These are phyloP conservation scores for Ichneumoninae sp. DNA, from an alignment of 2,888 invertebrate species.

Conservation along the genomic window DNA sequence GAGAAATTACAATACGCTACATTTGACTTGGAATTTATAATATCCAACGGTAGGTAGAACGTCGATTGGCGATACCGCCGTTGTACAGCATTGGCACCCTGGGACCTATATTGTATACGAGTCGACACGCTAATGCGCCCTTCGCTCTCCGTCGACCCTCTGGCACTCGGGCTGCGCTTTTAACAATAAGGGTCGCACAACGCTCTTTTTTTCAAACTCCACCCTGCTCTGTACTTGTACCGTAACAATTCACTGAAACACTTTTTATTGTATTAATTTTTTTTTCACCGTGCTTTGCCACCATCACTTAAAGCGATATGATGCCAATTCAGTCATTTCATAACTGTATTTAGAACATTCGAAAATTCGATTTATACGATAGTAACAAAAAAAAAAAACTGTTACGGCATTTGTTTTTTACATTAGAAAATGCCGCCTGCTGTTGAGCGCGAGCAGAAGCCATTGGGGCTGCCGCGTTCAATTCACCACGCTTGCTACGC, in stretches of 20 bases:
- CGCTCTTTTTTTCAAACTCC: slow-evolving; percentile 54
- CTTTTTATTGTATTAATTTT: slow-evolving; percentile 46
- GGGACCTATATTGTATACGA: slow-evolving; percentile 80
- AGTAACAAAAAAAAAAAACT: not conserved
- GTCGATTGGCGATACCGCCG: slow-evolving; percentile 73
- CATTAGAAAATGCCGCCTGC: too few relatives aligned
- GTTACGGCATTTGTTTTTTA: not conserved
- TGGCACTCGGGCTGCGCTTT: slow-evolving; percentile 63
- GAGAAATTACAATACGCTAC: slow-evolving; percentile 83
- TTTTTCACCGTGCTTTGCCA: slow-evolving; percentile 14
- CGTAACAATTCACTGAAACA: slow-evolving; percentile 42
- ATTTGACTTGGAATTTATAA: slow-evolving; percentile 84
- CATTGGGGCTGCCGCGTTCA: too few relatives aligned
- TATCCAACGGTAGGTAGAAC: slow-evolving; percentile 71
- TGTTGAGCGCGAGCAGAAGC: too few relatives aligned
- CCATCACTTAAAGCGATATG: slow-evolving; percentile 4
- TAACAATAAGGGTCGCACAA: slow-evolving; percentile 75
- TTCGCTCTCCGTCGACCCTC: slow-evolving; percentile 68
- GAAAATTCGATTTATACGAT: not conserved
- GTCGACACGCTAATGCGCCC: slow-evolving; percentile 79
- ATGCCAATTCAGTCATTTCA: not conserved
- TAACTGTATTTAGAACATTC: not conserved
- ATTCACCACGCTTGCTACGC: too few relatives aligned
- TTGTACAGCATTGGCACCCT: slow-evolving; percentile 74
- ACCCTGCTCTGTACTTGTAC: slow-evolving; percentile 48